phyloP scores from a whole-genome alignment of 2,888 invertebrate species.

The Pyrrhosoma nymphula region DNA sequence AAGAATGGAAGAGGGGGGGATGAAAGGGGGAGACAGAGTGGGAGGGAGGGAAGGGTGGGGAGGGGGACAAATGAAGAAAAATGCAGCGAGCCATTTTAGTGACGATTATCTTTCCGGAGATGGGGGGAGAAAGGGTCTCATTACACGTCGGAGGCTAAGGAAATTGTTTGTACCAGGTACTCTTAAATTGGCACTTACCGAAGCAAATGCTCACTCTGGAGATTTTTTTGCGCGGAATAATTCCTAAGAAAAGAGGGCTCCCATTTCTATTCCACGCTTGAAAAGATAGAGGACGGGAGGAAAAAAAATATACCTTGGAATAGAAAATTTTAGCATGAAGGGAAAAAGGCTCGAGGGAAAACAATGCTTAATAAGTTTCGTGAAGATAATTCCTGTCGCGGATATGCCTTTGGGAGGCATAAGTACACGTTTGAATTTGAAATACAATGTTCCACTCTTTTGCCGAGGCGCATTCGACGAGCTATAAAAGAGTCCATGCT shows the following conservation, averaged over 20 bases:
- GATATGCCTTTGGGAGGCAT: conserved; percentile 22
- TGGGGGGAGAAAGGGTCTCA: conserved; percentile 21
- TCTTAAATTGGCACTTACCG: conserved; percentile 59
- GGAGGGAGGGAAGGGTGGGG: not conserved
- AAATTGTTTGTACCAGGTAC: conserved; percentile 64
- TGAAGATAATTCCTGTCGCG: conserved; percentile 26
- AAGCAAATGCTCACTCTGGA: conserved; percentile 22
- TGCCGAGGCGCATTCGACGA: not conserved
- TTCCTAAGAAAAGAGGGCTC: conserved; percentile 42
- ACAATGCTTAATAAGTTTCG: conserved; percentile 24
- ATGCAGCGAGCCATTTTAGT: conserved; percentile 53
- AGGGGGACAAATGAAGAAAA: conserved; percentile 58
- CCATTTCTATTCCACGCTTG: conserved; percentile 17
- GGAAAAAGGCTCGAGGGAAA: not conserved
- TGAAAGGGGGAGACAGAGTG: not conserved
- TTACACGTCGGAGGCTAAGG: conserved; percentile 53
- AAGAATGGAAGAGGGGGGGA: conserved; percentile 6
- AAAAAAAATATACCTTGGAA: not conserved
- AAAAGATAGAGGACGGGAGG: not conserved
- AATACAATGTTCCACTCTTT: conserved; percentile 22
- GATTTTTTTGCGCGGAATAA: conserved; percentile 49
- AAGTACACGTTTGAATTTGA: conserved; percentile 27
- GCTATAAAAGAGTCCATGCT: not conserved
- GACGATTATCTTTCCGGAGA: conserved; percentile 45
- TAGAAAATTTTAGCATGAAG: not conserved